Evolutionary conservation across 2,888 invertebrate genomes (phyloP), one percentile per base, ranked within the genome.

Genomic region (Drosophila macrospina): DNA sequence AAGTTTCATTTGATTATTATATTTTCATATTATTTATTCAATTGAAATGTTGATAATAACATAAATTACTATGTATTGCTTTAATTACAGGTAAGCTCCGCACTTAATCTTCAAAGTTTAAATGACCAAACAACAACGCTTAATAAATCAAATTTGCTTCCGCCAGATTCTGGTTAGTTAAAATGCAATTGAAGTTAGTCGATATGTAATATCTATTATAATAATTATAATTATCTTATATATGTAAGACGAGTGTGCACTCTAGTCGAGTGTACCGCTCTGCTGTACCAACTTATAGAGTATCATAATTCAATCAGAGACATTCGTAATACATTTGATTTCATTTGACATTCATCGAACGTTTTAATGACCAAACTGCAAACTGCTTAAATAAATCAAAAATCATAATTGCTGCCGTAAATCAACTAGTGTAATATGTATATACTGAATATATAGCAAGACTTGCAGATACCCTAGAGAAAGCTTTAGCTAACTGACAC

Each of bases 141-240:
- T 83, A 90, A 91, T 84, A 90, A 90, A 91, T 87, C 90, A 80
- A 89, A 90, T 88, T 90, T 90, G 87, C 90, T 90, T 88, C 90
- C 90, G 71, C 90, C 91, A 83, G 90, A 89, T 64, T 90, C 89
- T 88, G 90, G 90, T 69, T 88, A 90, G 86, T 76, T 85, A 81
- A 89, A 85, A 69, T 74, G 89, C 86, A 86, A 89, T 75, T 88
- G 41, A 72, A 82, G 37, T 79, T 82, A 88, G 88, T 75, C 60
- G 72, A 87, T 85, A 84, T 64, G 57, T 81, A 74, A 74, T 78
- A 74, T 74, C 55, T 69, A 47, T 42, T 39, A 54, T 66, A 59
- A n/a, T 42, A 36, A 55, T 59, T 54, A 68, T 64, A 59, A 60
- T 48, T 16, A 52, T 52, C 30, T 32, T 32, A 41, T 41, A 52